A percentile compares a stretch with the other conserved stretches of the same genome.
These are phyloP conservation scores for Mirounga angustirostris DNA, from an alignment of 2,113 vertebrate genomes.

Conservation along the genomic window DNA sequence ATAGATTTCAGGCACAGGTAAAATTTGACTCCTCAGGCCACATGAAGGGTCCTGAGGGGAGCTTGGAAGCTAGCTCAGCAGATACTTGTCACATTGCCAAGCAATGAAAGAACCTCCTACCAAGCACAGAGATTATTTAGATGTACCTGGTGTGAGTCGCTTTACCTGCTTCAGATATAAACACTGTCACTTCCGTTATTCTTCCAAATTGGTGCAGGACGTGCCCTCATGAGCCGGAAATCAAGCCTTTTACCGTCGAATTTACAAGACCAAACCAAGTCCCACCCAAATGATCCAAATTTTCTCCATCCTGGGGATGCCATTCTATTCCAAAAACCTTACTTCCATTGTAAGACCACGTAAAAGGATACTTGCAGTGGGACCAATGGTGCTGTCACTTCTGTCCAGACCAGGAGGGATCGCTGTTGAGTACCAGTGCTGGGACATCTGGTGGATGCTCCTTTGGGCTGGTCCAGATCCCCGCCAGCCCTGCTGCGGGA, in stretches of 20 bases:
- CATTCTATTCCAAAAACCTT: background rate
- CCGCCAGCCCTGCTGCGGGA: fast-evolving
- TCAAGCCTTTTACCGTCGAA: background rate
- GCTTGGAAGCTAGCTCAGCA: background rate
- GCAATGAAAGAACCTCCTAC: too few species aligned
- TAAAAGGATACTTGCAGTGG: background rate
- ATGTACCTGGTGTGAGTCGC: fast-evolving
- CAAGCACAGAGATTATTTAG: background rate
- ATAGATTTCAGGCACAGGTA: fast-evolving
- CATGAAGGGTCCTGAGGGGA: fast-evolving
- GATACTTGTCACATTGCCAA: too few species aligned
- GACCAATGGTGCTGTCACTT: background rate
- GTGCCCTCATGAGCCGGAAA: background rate
- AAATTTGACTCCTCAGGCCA: background rate
- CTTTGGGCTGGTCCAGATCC: background rate
- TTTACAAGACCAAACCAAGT: background rate
- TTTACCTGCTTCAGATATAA: background rate
- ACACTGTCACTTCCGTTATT: background rate
- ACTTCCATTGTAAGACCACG: fast-evolving
- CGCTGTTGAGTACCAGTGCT: fast-evolving
- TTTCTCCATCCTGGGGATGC: background rate
- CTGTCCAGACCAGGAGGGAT: fast-evolving
- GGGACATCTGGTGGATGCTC: fast-evolving
- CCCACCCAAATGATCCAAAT: background rate
- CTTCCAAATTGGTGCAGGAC: background rate